Evolutionary conservation across 2,888 invertebrate genomes (phyloP).

Genomic region (Mythimna pallens): DNA sequence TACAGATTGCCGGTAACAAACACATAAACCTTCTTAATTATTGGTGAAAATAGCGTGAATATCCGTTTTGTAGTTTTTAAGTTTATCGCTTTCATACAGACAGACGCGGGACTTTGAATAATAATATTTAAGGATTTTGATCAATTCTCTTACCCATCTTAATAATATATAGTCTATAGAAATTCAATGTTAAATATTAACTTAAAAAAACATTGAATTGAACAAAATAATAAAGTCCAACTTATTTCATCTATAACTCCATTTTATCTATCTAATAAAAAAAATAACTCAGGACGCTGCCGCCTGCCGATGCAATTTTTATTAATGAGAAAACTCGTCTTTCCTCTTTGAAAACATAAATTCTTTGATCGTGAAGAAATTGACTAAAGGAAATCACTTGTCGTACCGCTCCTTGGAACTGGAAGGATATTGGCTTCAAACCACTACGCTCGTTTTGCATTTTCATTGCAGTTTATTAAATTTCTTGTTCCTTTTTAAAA

Average conservation of each 20-base stretch:
- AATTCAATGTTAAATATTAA: too few relatives aligned
- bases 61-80: too few relatives aligned
- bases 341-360: constrained; percentile 10
- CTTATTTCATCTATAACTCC: not conserved
- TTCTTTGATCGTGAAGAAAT: constrained; percentile 7
- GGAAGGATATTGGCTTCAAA: not conserved
- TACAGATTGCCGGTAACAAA: too few relatives aligned
- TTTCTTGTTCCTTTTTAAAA: too few relatives aligned
- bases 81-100: too few relatives aligned
- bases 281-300: not conserved
- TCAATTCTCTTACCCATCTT: not conserved
- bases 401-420: not conserved
- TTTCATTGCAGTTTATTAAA: not conserved
- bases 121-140: not conserved
- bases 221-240: not conserved
- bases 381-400: not conserved
- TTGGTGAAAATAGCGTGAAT: too few relatives aligned
- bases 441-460: not conserved
- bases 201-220: not conserved
- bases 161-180: too few relatives aligned
- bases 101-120: too few relatives aligned
- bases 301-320: not conserved
- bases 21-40: too few relatives aligned
- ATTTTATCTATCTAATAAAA: not conserved
- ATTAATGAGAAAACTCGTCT: not conserved